phyloP scores from a whole-genome alignment of 1,140 invertebrate species.

The Cydia amplana region DNA sequence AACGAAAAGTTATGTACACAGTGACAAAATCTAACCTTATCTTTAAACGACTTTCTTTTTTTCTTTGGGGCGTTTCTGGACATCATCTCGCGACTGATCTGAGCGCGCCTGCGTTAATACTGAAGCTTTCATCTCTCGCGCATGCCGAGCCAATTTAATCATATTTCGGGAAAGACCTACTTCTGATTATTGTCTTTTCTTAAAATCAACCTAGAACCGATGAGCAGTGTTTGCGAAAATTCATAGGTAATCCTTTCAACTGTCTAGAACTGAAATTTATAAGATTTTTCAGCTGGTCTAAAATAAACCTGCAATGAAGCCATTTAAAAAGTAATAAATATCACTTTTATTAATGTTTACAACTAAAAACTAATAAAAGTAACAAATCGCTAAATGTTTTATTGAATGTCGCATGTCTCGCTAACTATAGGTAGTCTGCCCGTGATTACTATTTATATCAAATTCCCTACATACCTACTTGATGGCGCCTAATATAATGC shows the following conservation, averaged over 20 bases:
- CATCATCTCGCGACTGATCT: conserved; percentile 51
- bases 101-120: conserved; percentile 55
- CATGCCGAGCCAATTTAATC: conserved; percentile 38
- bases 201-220: background rate
- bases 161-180: conserved; percentile 38
- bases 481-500: background rate
- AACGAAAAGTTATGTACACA: background rate
- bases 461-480: conserved; percentile 10
- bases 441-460: conserved; percentile 18
- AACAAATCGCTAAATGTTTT: background rate
- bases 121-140: conserved; percentile 42
- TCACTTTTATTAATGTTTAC: background rate
- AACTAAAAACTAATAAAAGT: too few relatives aligned
- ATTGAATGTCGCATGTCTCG: background rate
- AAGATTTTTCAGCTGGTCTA: background rate
- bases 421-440: conserved; percentile 1
- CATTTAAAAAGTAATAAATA: background rate
- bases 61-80: conserved; percentile 42
- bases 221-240: background rate
- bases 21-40: background rate
- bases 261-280: background rate
- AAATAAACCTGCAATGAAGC: background rate
- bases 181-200: conserved; percentile 30
- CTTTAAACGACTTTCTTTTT: conserved; percentile 8
- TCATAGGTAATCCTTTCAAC: conserved; percentile 2